phyloP scores from a whole-genome alignment of 2,113 vertebrate species.

The Bufo gargarizans region DNA sequence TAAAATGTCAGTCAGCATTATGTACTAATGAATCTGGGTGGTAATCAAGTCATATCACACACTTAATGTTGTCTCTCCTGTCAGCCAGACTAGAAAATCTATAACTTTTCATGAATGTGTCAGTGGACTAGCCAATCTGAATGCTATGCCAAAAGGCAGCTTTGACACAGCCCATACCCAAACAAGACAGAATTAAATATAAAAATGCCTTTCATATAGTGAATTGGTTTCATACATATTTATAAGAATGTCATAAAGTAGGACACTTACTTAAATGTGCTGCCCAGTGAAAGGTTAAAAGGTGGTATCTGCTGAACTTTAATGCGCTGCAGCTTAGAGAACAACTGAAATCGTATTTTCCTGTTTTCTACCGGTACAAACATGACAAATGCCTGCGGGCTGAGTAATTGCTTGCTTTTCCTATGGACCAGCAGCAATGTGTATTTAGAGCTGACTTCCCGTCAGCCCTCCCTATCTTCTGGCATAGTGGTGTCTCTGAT shows the following conservation, averaged over 20 bases:
- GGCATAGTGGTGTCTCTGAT: background rate
- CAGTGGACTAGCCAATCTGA: background rate
- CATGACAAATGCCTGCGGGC: constrained; percentile 47
- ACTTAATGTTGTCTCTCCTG: background rate
- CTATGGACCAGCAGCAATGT: constrained; percentile 30
- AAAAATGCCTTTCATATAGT: background rate
- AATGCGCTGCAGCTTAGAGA: constrained; percentile 25
- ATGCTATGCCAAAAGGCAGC: background rate
- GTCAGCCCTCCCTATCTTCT: constrained; percentile 1
- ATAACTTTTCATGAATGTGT: background rate
- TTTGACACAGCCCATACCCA: no score
- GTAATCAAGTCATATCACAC: background rate
- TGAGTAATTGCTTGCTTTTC: constrained; percentile 41
- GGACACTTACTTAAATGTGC: constrained; percentile 36
- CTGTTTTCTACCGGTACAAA: background rate
- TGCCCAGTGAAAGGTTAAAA: constrained; percentile 39
- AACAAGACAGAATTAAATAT: constrained; percentile 9
- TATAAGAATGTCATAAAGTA: constrained; percentile 36
- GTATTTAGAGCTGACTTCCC: background rate
- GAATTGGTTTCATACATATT: constrained; percentile 24
- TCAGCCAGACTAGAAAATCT: background rate
- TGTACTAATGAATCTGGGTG: constrained; percentile 4
- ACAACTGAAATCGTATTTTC: constrained; percentile 39
- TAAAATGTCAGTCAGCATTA: constrained; percentile 21
- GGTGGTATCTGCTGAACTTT: constrained; percentile 32